Conservation (phyloP, 2,888 invertebrate genomes). For the Troides oblongomaculatus region DNA sequence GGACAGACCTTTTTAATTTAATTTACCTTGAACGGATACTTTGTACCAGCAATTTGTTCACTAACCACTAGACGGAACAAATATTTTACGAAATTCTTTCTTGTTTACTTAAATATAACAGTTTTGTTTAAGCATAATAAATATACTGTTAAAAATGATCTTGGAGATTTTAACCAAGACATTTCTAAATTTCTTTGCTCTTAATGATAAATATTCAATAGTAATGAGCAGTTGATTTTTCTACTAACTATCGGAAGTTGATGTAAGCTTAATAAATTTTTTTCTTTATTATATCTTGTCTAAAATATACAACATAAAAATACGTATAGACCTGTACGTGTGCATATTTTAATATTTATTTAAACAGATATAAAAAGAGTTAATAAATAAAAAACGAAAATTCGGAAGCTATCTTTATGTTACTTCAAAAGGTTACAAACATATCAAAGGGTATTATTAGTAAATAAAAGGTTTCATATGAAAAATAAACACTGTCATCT, state of each 20-base stretch:
- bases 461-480: not conserved
- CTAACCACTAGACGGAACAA: not conserved
- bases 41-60: not conserved
- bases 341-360: not conserved
- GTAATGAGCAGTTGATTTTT: no score
- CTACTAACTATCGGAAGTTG: no score
- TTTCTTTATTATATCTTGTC: not conserved
- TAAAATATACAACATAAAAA: not conserved
- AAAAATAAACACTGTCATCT: not conserved
- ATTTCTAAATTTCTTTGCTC: no score
- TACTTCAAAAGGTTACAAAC: not conserved
- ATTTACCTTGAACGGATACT: not conserved
- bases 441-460: not conserved
- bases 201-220: no score
- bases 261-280: no score
- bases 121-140: not conserved
- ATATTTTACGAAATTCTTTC: not conserved
- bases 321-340: not conserved
- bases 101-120: not conserved
- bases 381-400: not conserved
- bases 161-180: no score
- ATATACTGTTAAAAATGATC: not conserved
- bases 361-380: not conserved
- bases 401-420: not conserved
- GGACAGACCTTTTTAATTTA: constrained; percentile 1